A percentile compares a stretch with the other conserved stretches of the same genome.
These are phyloP conservation scores for Nasonia longicornis DNA, from an alignment of 1,140 invertebrate genomes.

Conservation along the genomic window DNA sequence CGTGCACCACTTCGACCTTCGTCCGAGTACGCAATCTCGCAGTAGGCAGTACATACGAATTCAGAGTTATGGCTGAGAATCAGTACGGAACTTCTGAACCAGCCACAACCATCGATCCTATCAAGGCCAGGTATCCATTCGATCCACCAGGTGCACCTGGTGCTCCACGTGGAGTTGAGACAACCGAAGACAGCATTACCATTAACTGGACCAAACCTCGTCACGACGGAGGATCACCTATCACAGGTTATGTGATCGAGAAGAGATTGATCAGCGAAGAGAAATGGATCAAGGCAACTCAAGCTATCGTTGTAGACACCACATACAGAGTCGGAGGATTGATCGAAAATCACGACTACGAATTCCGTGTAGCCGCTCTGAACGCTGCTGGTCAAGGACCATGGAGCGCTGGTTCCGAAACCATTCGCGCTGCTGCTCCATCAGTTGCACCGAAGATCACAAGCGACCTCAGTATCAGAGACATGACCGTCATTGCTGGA, in stretches of 20 bases:
- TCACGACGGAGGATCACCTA: slow-evolving; percentile 92
- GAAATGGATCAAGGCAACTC: slow-evolving; percentile 91
- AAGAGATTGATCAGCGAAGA: slow-evolving; percentile 89
- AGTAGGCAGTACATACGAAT: slow-evolving; percentile 94
- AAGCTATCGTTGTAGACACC: slow-evolving; percentile 84
- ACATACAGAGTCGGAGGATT: slow-evolving; percentile 86
- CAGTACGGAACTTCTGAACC: slow-evolving; percentile 96
- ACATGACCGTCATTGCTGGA: slow-evolving; percentile 95
- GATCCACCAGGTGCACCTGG: slow-evolving; percentile 93
- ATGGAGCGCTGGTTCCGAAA: slow-evolving; percentile 90
- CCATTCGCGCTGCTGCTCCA: slow-evolving; percentile 88
- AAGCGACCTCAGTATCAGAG: slow-evolving; percentile 90
- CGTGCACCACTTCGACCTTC: slow-evolving; percentile 90
- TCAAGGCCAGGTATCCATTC: slow-evolving; percentile 95
- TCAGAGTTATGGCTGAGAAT: slow-evolving; percentile 98
- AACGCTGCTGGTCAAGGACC: slow-evolving; percentile 95
- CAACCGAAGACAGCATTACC: slow-evolving; percentile 93
- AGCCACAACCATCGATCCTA: slow-evolving; percentile 86
- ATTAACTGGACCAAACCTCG: slow-evolving; percentile 93
- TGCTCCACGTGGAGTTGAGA: slow-evolving; percentile 85
- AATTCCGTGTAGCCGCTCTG: slow-evolving; percentile 96
- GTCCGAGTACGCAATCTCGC: slow-evolving; percentile 91
- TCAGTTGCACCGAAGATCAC: slow-evolving; percentile 91
- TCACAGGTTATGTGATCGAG: slow-evolving; percentile 93
- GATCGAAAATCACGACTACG: slow-evolving; percentile 95